Evolutionary conservation across 2,797 vertebrate species (phyloP), one percentile per base, ranked within the genome.

Genomic region (Apogon talboti): DNA sequence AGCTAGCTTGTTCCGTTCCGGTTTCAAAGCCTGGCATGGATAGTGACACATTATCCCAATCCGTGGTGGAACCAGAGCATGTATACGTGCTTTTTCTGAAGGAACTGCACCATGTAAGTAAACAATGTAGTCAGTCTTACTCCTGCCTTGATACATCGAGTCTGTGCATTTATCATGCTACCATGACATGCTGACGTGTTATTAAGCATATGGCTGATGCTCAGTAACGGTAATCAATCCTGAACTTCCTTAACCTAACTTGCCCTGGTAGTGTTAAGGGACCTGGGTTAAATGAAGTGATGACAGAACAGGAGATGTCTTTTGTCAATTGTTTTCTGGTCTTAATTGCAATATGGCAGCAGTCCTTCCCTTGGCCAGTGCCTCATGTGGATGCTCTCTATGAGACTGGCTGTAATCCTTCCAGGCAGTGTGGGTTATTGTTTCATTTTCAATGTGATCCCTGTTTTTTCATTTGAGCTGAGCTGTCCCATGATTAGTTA

Each of bases 31-130:
- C 28, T 9, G 42, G 0, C 24, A 90, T 90, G 90, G 87, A 86
- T 24, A 50, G 64, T 11, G 87, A 88, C 0, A 48, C 75, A 0
- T 15, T 60, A 19, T 13, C 81, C 7, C 71, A 58, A 60, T 50
- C 85, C 14, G 45, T 74, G 19, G 58, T 79, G 71, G 90, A 88
- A 15, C 83, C 63, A 43, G 88, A 89, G 6, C 86, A 88, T 9
- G 16, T 86, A 11, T 82, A 90, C 78, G 1, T 87, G 76, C 46
- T 90, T 14, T 81, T 91, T 56, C 50, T 91, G 0, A 86, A 78
- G 50, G 63, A 71, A 53, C 47, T 93, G 33, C 88, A 91, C 10
- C 78, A 82, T 79, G 93, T 94, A 84, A 94, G 92, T 93, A 66
- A 15, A 30, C 50, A 2, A 13, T 0, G 4, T 1, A 19, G 38